These are phyloP conservation scores for Penaeus vannamei DNA, from an alignment of 1,140 invertebrate genomes.

Conservation along the genomic window DNA sequence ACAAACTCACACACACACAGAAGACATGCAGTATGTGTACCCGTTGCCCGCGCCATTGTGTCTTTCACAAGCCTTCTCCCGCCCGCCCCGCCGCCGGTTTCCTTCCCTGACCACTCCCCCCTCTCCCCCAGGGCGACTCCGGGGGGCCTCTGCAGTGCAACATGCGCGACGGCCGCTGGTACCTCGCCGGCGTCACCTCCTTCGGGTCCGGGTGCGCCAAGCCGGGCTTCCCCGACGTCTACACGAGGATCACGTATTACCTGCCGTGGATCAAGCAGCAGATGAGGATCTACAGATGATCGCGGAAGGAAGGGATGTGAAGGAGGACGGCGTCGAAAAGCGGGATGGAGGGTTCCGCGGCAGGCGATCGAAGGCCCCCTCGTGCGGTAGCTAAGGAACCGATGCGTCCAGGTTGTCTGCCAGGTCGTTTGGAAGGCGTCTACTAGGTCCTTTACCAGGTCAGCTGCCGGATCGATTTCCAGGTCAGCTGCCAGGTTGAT, in stretches of 20 bases:
- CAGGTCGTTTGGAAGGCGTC: no score
- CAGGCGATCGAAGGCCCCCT: no score
- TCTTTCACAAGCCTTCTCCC: no score
- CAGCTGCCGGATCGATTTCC: no score
- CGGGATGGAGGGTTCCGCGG: neutral
- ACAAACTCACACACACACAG: no score
- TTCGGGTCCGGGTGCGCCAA: conserved; percentile 86
- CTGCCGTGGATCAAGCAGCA: conserved; percentile 78
- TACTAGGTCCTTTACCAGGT: no score
- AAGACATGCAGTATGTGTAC: no score
- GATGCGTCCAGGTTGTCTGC: no score
- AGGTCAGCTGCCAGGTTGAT: no score
- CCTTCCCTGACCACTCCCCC: neutral
- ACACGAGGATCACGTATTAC: conserved; percentile 82
- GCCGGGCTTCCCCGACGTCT: conserved; percentile 84
- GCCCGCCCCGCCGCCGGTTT: no score
- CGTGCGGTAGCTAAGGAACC: no score
- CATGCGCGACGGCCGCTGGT: conserved; percentile 83
- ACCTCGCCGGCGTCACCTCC: conserved; percentile 88
- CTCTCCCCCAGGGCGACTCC: conserved; percentile 80
- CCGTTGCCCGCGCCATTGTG: no score
- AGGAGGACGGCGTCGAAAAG: neutral
- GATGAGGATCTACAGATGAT: conserved; percentile 45
- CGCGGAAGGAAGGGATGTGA: neutral
- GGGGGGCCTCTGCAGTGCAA: conserved; percentile 88